A percentile compares a stretch with the other conserved stretches of the same genome.
phyloP scores from a whole-genome alignment of 2,797 vertebrate species.

The Poecilia wingei region DNA sequence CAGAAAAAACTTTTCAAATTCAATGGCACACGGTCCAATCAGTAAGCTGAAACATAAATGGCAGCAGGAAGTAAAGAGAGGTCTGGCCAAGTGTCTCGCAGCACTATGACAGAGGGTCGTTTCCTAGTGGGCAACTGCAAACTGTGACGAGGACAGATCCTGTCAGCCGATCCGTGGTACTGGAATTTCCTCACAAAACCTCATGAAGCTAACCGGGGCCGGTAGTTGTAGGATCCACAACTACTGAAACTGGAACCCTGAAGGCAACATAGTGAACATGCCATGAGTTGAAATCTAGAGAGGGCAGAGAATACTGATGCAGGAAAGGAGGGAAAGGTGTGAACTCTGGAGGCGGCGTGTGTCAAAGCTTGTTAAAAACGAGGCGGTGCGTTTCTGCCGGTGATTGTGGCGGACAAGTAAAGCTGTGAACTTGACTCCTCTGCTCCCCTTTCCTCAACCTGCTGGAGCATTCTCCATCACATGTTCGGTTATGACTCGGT shows the following conservation, averaged over 20 bases:
- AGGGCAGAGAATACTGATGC: constrained; percentile 37
- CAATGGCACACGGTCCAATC: constrained; percentile 21
- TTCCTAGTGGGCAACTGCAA: constrained; percentile 60
- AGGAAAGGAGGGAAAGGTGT: constrained; percentile 65
- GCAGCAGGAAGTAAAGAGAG: constrained; percentile 31
- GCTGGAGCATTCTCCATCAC: constrained; percentile 63
- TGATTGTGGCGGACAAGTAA: constrained; percentile 68
- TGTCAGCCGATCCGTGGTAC: constrained; percentile 68
- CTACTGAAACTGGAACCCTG: constrained; percentile 69
- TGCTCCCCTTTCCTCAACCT: constrained; percentile 52
- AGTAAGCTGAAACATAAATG: constrained; percentile 42
- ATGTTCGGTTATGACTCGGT: constrained; percentile 47
- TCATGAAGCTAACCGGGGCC: constrained; percentile 73
- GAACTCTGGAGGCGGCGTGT: constrained; percentile 67
- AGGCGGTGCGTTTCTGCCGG: constrained; percentile 48
- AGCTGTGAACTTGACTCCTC: constrained; percentile 66
- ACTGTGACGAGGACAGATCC: constrained; percentile 75
- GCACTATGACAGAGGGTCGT: constrained; percentile 61
- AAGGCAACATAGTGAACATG: constrained; percentile 49
- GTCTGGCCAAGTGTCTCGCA: constrained; percentile 38
- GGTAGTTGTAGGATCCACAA: constrained; percentile 51
- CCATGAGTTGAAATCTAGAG: constrained; percentile 29
- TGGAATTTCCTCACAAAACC: constrained; percentile 75
- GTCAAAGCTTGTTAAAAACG: constrained; percentile 62
- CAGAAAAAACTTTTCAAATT: constrained; percentile 43